Evolutionary conservation across 2,113 vertebrate species (phyloP).

Genomic region (Gopherus flavomarginatus): DNA sequence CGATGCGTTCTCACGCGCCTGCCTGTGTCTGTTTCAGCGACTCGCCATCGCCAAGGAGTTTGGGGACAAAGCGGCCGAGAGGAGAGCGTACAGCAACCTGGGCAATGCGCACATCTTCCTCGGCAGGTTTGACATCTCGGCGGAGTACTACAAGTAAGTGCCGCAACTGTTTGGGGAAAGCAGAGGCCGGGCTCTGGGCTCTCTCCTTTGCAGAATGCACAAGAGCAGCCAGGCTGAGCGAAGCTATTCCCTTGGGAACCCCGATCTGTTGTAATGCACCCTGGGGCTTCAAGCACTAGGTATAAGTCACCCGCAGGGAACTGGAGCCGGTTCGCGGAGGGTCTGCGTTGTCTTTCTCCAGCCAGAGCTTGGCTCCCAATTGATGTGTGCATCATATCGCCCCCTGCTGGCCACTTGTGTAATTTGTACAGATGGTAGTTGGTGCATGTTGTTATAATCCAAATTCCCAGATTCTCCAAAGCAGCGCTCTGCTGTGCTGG

Average conservation of each 20-base stretch:
- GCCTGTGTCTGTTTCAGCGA: slow-evolving; percentile 80
- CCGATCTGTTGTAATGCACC: neutral
- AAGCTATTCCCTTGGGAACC: neutral
- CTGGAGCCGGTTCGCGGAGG: neutral
- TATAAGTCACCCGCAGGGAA: neutral
- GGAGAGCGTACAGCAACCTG: slow-evolving; percentile 95
- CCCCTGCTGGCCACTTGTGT: neutral
- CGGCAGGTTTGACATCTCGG: slow-evolving; percentile 91
- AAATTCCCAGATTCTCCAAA: neutral
- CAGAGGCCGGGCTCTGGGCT: neutral
- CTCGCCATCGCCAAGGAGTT: slow-evolving; percentile 98
- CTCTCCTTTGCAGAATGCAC: neutral
- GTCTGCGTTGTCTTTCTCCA: neutral
- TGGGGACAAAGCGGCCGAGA: slow-evolving; percentile 94
- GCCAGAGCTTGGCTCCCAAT: rapidly evolving
- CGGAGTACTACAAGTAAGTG: slow-evolving; percentile 95
- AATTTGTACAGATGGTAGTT: rapidly evolving
- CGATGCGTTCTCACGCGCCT: neutral
- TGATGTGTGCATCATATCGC: neutral
- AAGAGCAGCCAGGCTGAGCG: neutral
- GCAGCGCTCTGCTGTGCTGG: neutral
- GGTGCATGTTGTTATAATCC: neutral
- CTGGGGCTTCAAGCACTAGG: neutral
- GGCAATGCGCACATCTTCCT: slow-evolving; percentile 96
- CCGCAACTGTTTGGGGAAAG: rapidly evolving